Conservation (phyloP, 2,888 invertebrate species). For the Apoda limacodes region DNA sequence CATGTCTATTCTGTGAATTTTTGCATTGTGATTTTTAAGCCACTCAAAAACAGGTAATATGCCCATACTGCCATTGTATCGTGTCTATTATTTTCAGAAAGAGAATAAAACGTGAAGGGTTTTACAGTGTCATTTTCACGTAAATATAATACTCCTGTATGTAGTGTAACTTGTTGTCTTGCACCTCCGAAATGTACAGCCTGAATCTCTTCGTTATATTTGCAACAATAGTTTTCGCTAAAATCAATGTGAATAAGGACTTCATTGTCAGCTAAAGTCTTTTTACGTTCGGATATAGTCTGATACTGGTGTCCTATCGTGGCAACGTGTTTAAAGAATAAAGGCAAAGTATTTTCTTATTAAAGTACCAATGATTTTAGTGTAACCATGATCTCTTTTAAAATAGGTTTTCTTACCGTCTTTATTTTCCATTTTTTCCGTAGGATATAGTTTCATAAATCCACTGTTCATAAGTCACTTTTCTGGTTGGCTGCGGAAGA, state of each 20-base stretch:
- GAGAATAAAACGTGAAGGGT: too few relatives aligned
- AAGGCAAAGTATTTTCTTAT: too few relatives aligned
- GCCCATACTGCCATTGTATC: conserved; percentile 17
- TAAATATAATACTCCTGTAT: conserved; percentile 15
- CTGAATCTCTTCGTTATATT: conserved; percentile 18
- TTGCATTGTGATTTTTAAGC: conserved; percentile 11
- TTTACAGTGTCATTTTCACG: too few relatives aligned
- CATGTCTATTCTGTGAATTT: conserved; percentile 12
- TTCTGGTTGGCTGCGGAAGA: conserved; percentile 12
- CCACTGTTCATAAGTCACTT: conserved; percentile 15
- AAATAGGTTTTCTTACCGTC: conserved; percentile 19
- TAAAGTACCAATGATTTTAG: conserved; percentile 7
- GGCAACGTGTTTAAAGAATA: conserved; percentile 12
- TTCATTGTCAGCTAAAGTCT: too few relatives aligned
- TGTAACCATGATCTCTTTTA: too few relatives aligned
- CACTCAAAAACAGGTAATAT: conserved; percentile 15
- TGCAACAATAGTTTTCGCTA: conserved; percentile 16
- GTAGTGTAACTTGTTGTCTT: conserved; percentile 15
- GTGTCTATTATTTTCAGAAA: conserved; percentile 17
- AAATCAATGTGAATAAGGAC: conserved; percentile 18
- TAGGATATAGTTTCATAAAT: conserved; percentile 17
- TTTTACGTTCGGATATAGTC: conserved; percentile 9
- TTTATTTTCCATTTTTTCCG: conserved; percentile 19
- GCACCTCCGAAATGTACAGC: conserved; percentile 19
- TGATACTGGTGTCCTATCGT: conserved; percentile 15